Evolutionary conservation across 2,797 vertebrate species (phyloP).

Genomic region (Eulemur coronatus): DNA sequence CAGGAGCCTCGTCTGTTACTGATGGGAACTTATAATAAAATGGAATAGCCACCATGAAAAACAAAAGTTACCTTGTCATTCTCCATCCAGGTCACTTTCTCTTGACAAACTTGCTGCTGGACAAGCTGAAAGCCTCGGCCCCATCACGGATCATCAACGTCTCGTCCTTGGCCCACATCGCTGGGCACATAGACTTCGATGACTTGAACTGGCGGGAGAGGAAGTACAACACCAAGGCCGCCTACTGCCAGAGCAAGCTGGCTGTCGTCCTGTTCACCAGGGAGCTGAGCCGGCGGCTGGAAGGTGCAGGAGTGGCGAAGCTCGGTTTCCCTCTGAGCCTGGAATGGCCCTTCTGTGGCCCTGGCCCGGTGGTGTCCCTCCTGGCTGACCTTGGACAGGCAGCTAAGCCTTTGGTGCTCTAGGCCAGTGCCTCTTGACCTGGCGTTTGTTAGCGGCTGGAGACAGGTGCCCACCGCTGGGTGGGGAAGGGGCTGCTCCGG

Average conservation of each 20-base stretch:
- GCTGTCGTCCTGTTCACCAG: slow-evolving; percentile 91
- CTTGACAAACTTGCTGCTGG: slow-evolving; percentile 91
- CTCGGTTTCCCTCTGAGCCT: background rate
- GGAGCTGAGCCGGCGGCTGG: slow-evolving; percentile 89
- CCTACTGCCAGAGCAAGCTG: slow-evolving; percentile 95
- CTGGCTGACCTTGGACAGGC: background rate
- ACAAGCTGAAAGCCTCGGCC: slow-evolving; percentile 89
- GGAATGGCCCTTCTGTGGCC: background rate
- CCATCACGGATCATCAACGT: slow-evolving; percentile 91
- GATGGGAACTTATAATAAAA: no score
- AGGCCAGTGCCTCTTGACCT: background rate
- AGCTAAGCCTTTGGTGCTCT: background rate
- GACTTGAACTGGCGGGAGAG: slow-evolving; percentile 92
- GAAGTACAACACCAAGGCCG: slow-evolving; percentile 91
- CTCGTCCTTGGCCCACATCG: slow-evolving; percentile 90
- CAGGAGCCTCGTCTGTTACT: background rate
- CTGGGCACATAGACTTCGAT: slow-evolving; percentile 90
- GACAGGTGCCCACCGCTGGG: background rate
- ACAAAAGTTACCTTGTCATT: background rate
- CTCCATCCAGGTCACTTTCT: slow-evolving; percentile 89
- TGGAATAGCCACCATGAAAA: background rate
- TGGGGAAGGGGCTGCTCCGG: background rate
- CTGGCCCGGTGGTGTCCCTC: no score
- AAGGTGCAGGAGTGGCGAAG: slow-evolving; percentile 79
- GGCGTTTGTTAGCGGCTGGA: background rate